These are phyloP conservation scores for Rhopalosiphum padi DNA, from an alignment of 1,140 invertebrate genomes.

Conservation along the genomic window DNA sequence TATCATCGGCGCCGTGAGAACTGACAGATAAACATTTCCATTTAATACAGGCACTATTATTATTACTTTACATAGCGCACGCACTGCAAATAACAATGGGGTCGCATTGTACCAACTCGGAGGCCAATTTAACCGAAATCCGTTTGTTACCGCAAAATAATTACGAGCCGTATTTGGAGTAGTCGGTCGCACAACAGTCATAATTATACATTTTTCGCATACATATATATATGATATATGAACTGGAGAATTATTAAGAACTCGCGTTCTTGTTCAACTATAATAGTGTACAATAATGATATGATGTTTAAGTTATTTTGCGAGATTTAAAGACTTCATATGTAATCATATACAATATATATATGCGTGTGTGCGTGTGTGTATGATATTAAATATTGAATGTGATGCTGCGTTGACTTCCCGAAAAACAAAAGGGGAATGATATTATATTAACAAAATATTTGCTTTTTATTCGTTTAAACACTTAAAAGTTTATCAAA, in stretches of 20 bases:
- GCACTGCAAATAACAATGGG: constrained; percentile 17
- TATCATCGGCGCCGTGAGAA: constrained; percentile 46
- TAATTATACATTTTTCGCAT: neutral
- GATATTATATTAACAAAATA: neutral
- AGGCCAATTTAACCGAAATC: constrained; percentile 1
- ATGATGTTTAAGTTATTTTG: neutral
- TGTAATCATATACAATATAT: neutral
- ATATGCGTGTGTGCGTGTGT: no score
- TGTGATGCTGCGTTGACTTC: neutral
- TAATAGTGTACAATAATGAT: neutral
- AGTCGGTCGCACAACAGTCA: neutral
- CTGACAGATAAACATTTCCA: constrained; percentile 39
- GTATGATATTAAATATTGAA: neutral
- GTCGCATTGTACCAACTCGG: neutral
- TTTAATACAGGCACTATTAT: neutral
- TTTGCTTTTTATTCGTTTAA: neutral
- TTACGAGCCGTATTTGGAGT: neutral
- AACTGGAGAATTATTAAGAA: neutral
- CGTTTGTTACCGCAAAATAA: neutral
- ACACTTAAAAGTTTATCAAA: neutral
- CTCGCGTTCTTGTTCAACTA: neutral
- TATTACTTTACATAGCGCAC: neutral
- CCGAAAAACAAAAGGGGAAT: neutral
- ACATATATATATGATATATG: neutral
- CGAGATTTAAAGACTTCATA: neutral